Percentiles rank a stretch among this genome's conserved stretches.
Conservation (phyloP, 2,113 vertebrate genomes). For the Prunella himalayana region DNA sequence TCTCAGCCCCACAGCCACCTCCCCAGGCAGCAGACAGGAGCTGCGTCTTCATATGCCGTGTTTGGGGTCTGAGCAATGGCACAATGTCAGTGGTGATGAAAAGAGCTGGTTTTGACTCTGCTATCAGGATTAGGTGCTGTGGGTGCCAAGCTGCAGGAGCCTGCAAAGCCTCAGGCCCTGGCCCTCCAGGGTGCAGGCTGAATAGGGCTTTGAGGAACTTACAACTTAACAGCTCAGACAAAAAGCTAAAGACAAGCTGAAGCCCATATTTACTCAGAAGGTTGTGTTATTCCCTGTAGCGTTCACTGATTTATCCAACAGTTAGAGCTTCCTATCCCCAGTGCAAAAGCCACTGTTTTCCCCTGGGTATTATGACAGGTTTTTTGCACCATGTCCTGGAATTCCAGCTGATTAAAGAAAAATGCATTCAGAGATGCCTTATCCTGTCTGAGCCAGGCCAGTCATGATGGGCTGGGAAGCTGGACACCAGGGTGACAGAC, state of each 20-base stretch:
- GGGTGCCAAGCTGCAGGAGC: constrained; percentile 24
- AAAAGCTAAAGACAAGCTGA: not conserved
- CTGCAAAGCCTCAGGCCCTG: not conserved
- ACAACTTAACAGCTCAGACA: not conserved
- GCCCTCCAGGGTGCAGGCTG: not conserved
- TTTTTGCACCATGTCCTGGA: not conserved
- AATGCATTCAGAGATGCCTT: fast-evolving
- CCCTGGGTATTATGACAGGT: not conserved
- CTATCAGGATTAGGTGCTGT: not conserved
- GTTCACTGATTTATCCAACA: not conserved
- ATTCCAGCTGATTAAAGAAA: not conserved
- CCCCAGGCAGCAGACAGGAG: not conserved
- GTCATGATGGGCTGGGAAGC: fast-evolving
- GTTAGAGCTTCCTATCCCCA: not conserved
- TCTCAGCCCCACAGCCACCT: not conserved
- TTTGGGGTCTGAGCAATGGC: fast-evolving
- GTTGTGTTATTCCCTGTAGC: not conserved
- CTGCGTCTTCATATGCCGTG: fast-evolving
- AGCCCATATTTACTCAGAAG: not conserved
- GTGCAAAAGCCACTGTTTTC: not conserved
- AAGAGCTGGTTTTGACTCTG: not conserved
- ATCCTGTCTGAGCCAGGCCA: not conserved
- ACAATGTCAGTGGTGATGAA: not conserved
- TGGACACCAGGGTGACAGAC: not conserved
- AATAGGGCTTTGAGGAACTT: not conserved